Base-by-base conservation (phyloP, 2,888 invertebrate species). In the Ditula angustiorana region DNA sequence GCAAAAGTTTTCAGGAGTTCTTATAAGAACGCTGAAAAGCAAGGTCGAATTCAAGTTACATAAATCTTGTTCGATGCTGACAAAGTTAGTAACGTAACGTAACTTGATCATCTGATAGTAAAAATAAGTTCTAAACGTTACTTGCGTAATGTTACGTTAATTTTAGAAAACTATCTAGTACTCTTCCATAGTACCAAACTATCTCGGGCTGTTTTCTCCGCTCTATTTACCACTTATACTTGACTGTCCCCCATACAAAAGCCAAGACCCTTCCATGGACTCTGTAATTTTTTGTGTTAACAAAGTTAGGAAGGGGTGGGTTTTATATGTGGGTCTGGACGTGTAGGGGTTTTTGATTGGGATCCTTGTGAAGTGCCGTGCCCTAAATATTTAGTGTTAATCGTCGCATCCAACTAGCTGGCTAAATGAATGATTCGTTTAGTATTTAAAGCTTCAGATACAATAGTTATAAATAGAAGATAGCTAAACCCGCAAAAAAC, bases 61-160 rank as follows among this genome's bases (percentile, higher is more conserved):
- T 63, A 63, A 63, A 52, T 58, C 44, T 52, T n/a, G 44, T 26
- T 41, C 33, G 53, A 23, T 44, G 44, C 57, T 58, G 35, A 63
- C 44, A 26, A 52, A 63, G 33, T 63, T 57, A 5, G 44, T 50
- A 61, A 61, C 49, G 35, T 49, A 33, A 44, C 37, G 23, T 35
- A 41, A 58, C 33, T 52, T 63, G 52, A 57, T 16, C 41, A 44
- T n/a, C 33, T 63, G 52, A 52, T 63, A 52, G 50, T 41, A 41
- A 8, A 41, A 57, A 49, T 56, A 21, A 24, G 47, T 55, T 61
- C 21, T 46, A n/a, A n/a, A n/a, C n/a, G n/a, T n/a, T n/a, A n/a
- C n/a, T n/a, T n/a, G n/a, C n/a, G n/a, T n/a, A n/a, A n/a, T n/a
- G n/a, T n/a, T n/a, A n/a, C n/a, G n/a, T n/a, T n/a, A n/a, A n/a